Evolutionary conservation across 2,888 invertebrate species (phyloP).

Genomic region (Machimus rusticus): DNA sequence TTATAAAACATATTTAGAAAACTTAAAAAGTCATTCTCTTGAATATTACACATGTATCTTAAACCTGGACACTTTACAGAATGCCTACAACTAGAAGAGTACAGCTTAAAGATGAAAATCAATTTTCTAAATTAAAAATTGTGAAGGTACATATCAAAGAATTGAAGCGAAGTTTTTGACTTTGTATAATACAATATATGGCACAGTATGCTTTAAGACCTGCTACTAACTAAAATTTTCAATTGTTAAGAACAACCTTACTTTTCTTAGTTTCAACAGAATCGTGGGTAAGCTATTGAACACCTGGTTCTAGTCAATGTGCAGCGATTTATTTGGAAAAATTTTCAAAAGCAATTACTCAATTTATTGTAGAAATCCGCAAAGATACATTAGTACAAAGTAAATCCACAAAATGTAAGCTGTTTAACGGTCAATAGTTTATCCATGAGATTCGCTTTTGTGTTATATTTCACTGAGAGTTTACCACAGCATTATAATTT

Average conservation of each 20-base stretch:
- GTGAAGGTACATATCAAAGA: neutral
- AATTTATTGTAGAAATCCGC: neutral
- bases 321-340: neutral
- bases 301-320: conserved; percentile 58
- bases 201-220: neutral
- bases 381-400: neutral
- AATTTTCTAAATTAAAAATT: neutral
- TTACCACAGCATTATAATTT: neutral
- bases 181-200: neutral
- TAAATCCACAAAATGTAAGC: conserved; percentile 8
- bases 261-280: conserved; percentile 5
- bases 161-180: neutral
- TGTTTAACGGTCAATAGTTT: conserved; percentile 68
- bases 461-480: neutral
- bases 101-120: neutral
- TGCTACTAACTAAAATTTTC: neutral
- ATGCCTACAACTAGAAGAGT: neutral
- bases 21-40: neutral
- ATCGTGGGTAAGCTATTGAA: conserved; percentile 68
- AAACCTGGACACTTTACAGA: neutral
- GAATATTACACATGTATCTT: neutral
- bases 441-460: conserved; percentile 68
- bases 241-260: neutral
- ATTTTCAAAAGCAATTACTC: neutral
- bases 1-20: too few species aligned